phyloP scores from a whole-genome alignment of 1,140 invertebrate species.

The Penaeus japonicus region DNA sequence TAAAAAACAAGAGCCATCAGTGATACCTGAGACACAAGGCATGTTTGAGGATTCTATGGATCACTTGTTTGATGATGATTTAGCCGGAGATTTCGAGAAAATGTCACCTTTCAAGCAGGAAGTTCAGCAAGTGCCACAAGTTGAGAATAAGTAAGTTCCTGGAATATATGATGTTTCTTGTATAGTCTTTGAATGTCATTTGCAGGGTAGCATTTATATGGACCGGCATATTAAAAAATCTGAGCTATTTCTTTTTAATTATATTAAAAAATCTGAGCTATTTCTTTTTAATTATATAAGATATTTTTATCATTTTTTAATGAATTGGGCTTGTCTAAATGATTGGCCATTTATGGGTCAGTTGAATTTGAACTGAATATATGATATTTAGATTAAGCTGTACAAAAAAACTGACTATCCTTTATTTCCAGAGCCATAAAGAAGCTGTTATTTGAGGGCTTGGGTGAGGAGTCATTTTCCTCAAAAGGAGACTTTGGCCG shows the following conservation, averaged over 20 bases:
- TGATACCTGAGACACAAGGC: background rate
- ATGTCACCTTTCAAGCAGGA: slow-evolving; percentile 45
- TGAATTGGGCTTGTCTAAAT: background rate
- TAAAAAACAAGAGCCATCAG: background rate
- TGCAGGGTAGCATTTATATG: no score
- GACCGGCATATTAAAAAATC: no score
- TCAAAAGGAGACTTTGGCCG: slow-evolving; percentile 30
- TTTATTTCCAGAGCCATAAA: slow-evolving; percentile 16
- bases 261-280: no score
- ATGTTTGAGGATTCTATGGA: background rate
- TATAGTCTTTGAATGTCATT: no score
- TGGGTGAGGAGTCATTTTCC: slow-evolving; percentile 30
- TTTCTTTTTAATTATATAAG: background rate
- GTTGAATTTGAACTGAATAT: background rate
- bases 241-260: no score
- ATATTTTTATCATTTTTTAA: background rate
- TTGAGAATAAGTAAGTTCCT: no score
- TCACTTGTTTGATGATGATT: slow-evolving; percentile 18
- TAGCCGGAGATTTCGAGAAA: slow-evolving; percentile 23
- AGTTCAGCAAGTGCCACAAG: no score
- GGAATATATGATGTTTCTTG: no score
- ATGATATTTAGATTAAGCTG: background rate
- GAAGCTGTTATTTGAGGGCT: slow-evolving; percentile 28
- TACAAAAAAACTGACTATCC: background rate
- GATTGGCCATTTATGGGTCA: background rate